These are phyloP conservation scores for Ophion ventricosus DNA, from an alignment of 2,888 invertebrate species.

Conservation along the genomic window DNA sequence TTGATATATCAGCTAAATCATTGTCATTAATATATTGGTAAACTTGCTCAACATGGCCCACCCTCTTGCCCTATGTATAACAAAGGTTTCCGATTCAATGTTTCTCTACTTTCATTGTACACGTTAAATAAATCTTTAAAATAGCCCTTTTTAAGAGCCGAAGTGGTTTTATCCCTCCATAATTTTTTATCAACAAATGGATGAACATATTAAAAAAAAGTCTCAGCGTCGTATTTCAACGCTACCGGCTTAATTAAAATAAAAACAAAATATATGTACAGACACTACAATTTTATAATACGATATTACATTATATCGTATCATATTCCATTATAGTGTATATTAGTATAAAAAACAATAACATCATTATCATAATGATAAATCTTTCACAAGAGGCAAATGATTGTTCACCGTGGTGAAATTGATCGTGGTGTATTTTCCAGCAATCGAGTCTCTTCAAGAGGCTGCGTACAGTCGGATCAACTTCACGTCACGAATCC, in stretches of 20 bases:
- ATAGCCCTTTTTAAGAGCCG: no score
- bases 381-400: neutral
- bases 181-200: neutral
- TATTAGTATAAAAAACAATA: neutral
- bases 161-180: no score
- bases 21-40: neutral
- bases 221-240: neutral
- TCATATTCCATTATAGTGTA: neutral
- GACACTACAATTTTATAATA: neutral
- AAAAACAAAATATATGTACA: neutral
- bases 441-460: neutral
- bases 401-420: neutral
- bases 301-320: no score
- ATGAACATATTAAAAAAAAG: neutral
- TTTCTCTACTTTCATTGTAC: no score
- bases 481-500: slow-evolving; percentile 11
- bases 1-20: neutral
- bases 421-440: neutral
- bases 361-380: neutral
- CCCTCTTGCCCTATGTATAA: no score
- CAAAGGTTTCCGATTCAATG: neutral
- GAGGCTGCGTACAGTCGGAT: neutral
- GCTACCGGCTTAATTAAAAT: neutral
- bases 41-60: no score
- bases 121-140: no score